Percentiles rank a stretch among this genome's conserved stretches.
phyloP scores from a whole-genome alignment of 2,888 invertebrate species.

The Limnephilus auricula region DNA sequence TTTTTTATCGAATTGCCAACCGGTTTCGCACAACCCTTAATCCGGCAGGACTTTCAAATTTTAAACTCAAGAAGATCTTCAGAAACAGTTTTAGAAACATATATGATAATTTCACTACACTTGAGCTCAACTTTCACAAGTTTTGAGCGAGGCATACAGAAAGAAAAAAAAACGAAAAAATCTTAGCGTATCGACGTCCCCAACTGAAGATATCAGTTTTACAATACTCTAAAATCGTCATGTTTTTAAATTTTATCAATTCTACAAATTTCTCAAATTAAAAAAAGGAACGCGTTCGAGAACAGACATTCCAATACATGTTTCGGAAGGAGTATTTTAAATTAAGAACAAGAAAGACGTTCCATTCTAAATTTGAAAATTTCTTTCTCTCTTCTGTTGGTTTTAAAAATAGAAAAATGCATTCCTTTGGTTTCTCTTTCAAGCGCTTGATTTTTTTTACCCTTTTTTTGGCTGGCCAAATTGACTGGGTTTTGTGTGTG shows the following conservation, averaged over 20 bases:
- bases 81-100: background rate
- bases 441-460: background rate
- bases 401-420: background rate
- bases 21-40: background rate
- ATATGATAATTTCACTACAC: background rate
- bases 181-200: too few relatives aligned
- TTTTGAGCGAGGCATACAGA: too few relatives aligned
- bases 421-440: background rate
- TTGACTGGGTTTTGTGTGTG: too few relatives aligned
- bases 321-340: background rate
- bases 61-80: background rate
- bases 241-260: too few relatives aligned
- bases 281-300: background rate
- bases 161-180: too few relatives aligned
- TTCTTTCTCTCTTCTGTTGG: background rate
- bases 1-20: background rate
- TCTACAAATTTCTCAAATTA: background rate
- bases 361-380: background rate
- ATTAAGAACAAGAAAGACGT: background rate
- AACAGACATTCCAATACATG: conserved; percentile 2
- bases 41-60: too few relatives aligned
- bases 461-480: too few relatives aligned
- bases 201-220: too few relatives aligned
- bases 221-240: too few relatives aligned
- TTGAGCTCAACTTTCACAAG: background rate